A percentile compares a stretch with the other conserved stretches of the same genome.
Conservation (phyloP, 2,797 vertebrate species). For the Chiroxiphia lanceolata region DNA sequence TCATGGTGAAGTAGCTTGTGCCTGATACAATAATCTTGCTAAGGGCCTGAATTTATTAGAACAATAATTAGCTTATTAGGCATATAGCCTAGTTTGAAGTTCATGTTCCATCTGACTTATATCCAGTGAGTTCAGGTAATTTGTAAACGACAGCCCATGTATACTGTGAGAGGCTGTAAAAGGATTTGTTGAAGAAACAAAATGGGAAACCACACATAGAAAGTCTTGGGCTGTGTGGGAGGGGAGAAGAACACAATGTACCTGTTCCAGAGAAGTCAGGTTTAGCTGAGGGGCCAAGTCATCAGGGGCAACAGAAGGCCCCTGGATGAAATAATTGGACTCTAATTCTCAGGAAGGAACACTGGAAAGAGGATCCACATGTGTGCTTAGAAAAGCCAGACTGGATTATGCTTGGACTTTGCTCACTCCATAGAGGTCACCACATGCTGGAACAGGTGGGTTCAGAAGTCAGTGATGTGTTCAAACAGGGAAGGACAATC, state of each 20-base stretch:
- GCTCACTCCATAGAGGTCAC: neutral
- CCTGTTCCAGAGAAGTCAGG: neutral
- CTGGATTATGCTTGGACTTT: neutral
- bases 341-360: neutral
- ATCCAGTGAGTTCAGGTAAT: neutral
- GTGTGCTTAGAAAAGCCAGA: neutral
- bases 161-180: neutral
- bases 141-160: neutral
- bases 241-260: neutral
- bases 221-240: neutral
- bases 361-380: neutral
- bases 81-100: neutral
- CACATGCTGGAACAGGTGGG: neutral
- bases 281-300: neutral
- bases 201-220: neutral
- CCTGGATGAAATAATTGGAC: neutral
- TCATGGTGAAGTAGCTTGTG: neutral
- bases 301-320: neutral
- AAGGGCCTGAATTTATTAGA: neutral
- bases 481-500: neutral
- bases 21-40: neutral
- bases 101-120: neutral
- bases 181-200: neutral
- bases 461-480: rapidly evolving
- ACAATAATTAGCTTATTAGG: neutral